These are phyloP conservation scores for Drosophila willistoni DNA, from an alignment of 1,140 invertebrate species.

Conservation along the genomic window DNA sequence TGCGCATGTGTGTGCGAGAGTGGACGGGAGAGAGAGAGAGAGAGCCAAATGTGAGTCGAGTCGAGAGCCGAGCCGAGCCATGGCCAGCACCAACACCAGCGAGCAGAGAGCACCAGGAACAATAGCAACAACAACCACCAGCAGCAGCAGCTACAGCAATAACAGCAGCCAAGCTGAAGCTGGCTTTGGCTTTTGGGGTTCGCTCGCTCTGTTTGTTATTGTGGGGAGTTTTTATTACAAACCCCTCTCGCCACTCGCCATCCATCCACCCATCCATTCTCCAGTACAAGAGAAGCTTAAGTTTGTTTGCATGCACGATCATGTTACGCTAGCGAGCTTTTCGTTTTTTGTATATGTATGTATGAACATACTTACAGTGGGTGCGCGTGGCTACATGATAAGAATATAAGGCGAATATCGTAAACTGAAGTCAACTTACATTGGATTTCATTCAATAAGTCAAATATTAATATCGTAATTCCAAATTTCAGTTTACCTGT, in stretches of 20 bases:
- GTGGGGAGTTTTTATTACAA: neutral
- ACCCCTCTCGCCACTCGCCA: neutral
- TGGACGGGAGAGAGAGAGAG: slow-evolving; percentile 24
- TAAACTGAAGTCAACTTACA: too few relatives aligned
- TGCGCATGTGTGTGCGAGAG: slow-evolving; percentile 50
- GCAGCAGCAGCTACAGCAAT: slow-evolving; percentile 22
- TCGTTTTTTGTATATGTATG: neutral
- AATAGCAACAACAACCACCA: slow-evolving; percentile 4
- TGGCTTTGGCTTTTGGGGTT: slow-evolving; percentile 8
- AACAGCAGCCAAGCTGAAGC: slow-evolving; percentile 18
- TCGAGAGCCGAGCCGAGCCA: slow-evolving; percentile 8
- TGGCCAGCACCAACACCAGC: slow-evolving; percentile 56
- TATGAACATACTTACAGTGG: neutral
- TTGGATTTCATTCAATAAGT: too few relatives aligned
- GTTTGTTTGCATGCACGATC: slow-evolving; percentile 24
- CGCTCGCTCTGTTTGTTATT: slow-evolving; percentile 12
- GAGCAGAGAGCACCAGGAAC: slow-evolving; percentile 4
- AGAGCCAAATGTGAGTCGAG: slow-evolving; percentile 32
- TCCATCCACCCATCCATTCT: neutral
- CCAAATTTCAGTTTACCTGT: too few relatives aligned
- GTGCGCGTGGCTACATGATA: neutral
- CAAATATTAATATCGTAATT: too few relatives aligned
- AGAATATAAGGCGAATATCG: neutral
- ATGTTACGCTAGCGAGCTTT: slow-evolving; percentile 18
- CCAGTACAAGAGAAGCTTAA: neutral